Evolutionary conservation across 2,113 vertebrate genomes (phyloP).

Genomic region (Kobus ellipsiprymnus): DNA sequence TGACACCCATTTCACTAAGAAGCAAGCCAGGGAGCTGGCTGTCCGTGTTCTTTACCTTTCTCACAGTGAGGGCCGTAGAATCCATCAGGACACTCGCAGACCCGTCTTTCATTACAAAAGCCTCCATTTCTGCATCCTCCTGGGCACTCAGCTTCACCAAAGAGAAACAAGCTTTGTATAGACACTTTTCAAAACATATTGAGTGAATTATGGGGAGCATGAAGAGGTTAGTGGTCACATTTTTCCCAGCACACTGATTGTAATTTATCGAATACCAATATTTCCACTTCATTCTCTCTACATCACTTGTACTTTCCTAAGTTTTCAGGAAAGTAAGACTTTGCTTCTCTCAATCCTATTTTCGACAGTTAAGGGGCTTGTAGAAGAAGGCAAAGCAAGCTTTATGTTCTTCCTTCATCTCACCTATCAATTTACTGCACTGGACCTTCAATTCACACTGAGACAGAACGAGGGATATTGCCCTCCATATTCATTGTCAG

Average conservation of each 20-base stretch:
- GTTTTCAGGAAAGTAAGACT: background rate
- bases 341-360: background rate
- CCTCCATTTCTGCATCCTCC: constrained; percentile 92
- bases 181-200: background rate
- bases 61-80: constrained; percentile 92
- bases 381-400: background rate
- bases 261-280: background rate
- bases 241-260: background rate
- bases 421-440: background rate
- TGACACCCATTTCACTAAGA: background rate
- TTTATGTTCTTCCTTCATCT: background rate
- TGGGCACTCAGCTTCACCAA: constrained; percentile 86
- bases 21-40: background rate
- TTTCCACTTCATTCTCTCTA: background rate
- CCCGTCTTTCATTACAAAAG: constrained; percentile 86
- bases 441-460: background rate
- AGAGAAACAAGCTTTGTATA: constrained; percentile 47
- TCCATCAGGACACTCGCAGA: constrained; percentile 91
- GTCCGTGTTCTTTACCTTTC: constrained; percentile 82
- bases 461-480: background rate
- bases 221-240: background rate
- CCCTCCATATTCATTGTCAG: background rate
- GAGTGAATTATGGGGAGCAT: background rate
- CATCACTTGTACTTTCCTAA: background rate
- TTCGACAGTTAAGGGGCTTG: background rate